Conservation (phyloP, 2,797 vertebrate species). For the Lutjanus campechanus region DNA sequence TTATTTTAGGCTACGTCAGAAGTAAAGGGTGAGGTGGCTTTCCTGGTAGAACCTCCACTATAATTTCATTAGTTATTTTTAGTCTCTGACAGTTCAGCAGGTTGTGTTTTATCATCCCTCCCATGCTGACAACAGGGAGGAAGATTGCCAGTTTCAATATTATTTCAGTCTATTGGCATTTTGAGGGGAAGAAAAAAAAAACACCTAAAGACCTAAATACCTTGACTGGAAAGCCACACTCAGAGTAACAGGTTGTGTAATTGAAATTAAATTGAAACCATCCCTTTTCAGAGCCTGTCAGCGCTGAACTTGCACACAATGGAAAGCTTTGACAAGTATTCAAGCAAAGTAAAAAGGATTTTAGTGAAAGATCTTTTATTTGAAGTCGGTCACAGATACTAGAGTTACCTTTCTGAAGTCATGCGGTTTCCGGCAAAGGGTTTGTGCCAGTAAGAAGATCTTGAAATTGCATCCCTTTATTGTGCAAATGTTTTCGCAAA, state of each 20-base stretch:
- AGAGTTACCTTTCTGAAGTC: slow-evolving; percentile 21
- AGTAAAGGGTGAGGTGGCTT: slow-evolving; percentile 19
- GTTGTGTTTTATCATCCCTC: slow-evolving; percentile 35
- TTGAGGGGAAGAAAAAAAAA: slow-evolving; percentile 14
- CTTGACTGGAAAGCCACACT: slow-evolving; percentile 25
- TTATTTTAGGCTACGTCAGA: slow-evolving; percentile 1
- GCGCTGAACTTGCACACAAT: not conserved
- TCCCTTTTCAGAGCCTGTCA: not conserved
- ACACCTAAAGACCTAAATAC: slow-evolving; percentile 2
- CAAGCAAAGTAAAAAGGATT: not conserved
- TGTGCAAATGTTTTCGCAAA: not conserved
- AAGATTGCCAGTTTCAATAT: slow-evolving; percentile 35
- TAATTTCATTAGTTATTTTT: slow-evolving; percentile 54
- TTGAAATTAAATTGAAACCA: slow-evolving; percentile 22
- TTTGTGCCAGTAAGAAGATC: not conserved
- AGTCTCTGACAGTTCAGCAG: slow-evolving; percentile 25
- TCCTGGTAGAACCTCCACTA: slow-evolving; percentile 1
- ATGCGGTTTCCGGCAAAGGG: slow-evolving; percentile 14
- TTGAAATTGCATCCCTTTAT: slow-evolving; percentile 1
- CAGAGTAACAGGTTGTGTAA: slow-evolving; percentile 19
- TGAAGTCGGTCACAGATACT: slow-evolving; percentile 14
- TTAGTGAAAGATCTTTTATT: slow-evolving; percentile 12
- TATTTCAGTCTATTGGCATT: slow-evolving; percentile 12
- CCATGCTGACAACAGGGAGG: slow-evolving; percentile 18
- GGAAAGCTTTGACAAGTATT: not conserved